A percentile compares a stretch with the other conserved stretches of the same genome.
Conservation (phyloP, 2,113 vertebrate species). For the Macrotis lagotis region DNA sequence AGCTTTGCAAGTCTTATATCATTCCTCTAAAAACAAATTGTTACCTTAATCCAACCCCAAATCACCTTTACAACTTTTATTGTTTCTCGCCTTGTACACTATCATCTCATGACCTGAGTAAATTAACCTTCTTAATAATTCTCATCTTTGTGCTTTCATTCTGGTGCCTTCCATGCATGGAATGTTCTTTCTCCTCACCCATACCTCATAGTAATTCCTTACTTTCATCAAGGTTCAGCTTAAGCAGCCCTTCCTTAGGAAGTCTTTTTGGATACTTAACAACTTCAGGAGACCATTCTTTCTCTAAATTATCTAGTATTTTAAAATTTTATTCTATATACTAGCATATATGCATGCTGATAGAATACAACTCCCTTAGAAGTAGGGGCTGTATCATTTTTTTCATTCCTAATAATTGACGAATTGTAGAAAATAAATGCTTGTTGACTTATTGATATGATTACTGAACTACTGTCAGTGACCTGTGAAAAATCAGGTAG, state of each 20-base stretch:
- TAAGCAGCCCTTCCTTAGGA: neutral
- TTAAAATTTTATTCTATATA: neutral
- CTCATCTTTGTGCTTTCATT: neutral
- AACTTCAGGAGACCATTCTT: neutral
- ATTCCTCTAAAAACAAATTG: neutral
- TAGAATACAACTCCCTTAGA: neutral
- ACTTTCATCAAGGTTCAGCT: neutral
- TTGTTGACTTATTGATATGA: neutral
- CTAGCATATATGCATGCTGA: neutral
- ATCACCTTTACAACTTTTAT: neutral
- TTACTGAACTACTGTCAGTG: neutral
- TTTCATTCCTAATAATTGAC: neutral
- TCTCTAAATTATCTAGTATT: neutral
- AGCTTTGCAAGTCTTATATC: neutral
- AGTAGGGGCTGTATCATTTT: neutral
- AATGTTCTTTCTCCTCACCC: neutral
- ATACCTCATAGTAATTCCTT: neutral
- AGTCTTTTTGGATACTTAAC: too few species aligned
- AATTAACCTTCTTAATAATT: neutral
- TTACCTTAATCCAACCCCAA: neutral
- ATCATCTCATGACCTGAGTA: neutral
- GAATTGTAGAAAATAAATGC: neutral
- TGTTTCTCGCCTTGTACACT: neutral
- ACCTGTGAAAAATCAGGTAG: neutral
- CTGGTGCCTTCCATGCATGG: neutral